Evolutionary conservation across 2,888 invertebrate species (phyloP).

Genomic region (Tillus elongatus): DNA sequence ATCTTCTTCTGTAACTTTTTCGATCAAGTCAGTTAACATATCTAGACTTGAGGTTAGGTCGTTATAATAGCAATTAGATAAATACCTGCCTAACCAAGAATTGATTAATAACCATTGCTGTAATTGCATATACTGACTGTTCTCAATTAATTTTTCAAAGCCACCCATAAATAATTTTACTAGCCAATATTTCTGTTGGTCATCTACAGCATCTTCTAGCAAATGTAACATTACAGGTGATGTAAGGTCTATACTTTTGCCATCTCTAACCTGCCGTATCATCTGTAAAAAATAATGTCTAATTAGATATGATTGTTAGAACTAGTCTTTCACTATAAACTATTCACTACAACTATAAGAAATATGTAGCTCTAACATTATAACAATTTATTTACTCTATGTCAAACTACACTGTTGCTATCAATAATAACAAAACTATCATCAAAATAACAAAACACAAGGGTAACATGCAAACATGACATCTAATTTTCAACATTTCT

Average conservation of each 20-base stretch:
- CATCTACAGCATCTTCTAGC: slow-evolving; percentile 27
- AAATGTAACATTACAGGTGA: slow-evolving; percentile 23
- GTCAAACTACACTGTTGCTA: too few species aligned
- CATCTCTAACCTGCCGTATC: slow-evolving; percentile 26
- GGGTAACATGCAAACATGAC: too few species aligned
- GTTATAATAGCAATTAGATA: slow-evolving; percentile 28
- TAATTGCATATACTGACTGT: slow-evolving; percentile 28
- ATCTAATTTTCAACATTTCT: too few species aligned
- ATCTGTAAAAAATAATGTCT: slow-evolving; percentile 28
- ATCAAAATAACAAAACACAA: too few species aligned
- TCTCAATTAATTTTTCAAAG: slow-evolving; percentile 27
- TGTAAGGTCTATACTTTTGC: slow-evolving; percentile 26
- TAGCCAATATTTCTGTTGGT: slow-evolving; percentile 28
- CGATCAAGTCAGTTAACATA: slow-evolving; percentile 27
- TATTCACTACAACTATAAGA: too few species aligned
- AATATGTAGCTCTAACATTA: too few species aligned
- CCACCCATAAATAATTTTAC: slow-evolving; percentile 30
- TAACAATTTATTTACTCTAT: too few species aligned
- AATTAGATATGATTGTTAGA: too few species aligned
- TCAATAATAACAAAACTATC: too few species aligned
- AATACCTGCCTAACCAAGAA: slow-evolving; percentile 34
- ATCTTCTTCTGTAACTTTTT: slow-evolving; percentile 21
- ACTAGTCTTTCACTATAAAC: too few species aligned
- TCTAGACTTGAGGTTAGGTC: slow-evolving; percentile 31
- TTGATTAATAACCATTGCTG: slow-evolving; percentile 34